Evolutionary conservation across 2,888 invertebrate genomes (phyloP), one percentile per base, ranked within the genome.

Genomic region (Mesorhabditis spiculigera): DNA sequence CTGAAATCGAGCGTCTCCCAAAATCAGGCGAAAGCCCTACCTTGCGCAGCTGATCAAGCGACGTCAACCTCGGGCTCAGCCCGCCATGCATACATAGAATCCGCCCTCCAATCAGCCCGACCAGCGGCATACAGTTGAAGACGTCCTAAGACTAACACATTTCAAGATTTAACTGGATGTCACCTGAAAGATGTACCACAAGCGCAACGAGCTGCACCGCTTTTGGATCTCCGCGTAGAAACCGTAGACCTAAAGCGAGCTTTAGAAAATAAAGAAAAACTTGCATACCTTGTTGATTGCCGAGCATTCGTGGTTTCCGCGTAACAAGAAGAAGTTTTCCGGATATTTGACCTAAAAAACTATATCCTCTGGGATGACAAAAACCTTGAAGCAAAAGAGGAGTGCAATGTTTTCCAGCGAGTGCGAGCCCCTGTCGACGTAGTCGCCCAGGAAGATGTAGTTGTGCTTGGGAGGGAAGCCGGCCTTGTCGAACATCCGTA

Each of bases 301-400:
- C n/a, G 58, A 50, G 58, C 58, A 50, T 50, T 50, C 58, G n/a
- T 50, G 58, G n/a, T 50, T 50, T 10, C 58, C 58, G 58, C 58
- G 58, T 50, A 50, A 50, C 10, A 50, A n/a, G 58, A 50, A 50
- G n/a, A 50, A 50, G n/a, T 50, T 50, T n/a, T 50, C 58, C 58
- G 58, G n/a, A 50, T 50, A 50, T 50, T 50, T 50, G 58, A 50
- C 58, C 58, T 50, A 50, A 50, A 50, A 13, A 13, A 50, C 8
- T 13, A 50, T 1, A 13, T 50, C n/a, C 58, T 13, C 8, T 13
- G 58, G 10, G 8, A 50, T 13, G 58, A 10, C 58, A 50, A 50
- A 50, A 13, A 50, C 58, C n/a, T 50, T 50, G 58, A 13, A 50
- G n/a, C 58, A 50, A 50, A 50, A 50, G 10, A 50, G n/a, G 10